Base-by-base conservation (phyloP, 2,888 invertebrate species). In the Diaphora mendica region DNA sequence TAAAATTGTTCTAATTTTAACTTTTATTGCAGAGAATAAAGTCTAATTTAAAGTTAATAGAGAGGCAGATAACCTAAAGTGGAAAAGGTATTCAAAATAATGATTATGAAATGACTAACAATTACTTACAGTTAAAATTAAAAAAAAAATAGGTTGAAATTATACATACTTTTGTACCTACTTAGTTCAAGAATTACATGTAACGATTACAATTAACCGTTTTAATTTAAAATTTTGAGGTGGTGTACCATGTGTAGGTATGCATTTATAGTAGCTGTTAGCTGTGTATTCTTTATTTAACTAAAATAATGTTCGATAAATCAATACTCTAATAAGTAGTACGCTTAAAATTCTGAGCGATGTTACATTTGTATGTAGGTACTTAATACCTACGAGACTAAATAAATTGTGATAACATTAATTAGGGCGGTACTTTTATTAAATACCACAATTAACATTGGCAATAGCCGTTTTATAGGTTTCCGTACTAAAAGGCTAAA, bases 1-100 rank as follows among this genome's bases (percentile, higher is more conserved):
- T 74, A 66, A 48, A 35, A 20, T 13, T 26, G 26, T 51, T 33
- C 51, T 33, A 71, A 55, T 71, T 68, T 72, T 30, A 23, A 70
- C 75, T 71, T 35, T 79, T 68, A 15, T 1, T 13, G 2, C 5
- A 0, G 8, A n/a, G 1, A 1, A 35, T 70, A 69, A 9, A 48
- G 33, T 75, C 42, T 42, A 67, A 9, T 20, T 30, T 51, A 26
- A 26, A 1, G 76, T 75, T 83, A 55, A 55, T 26, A 48, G 64
- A 8, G 1, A 13, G 1, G 23, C 2, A 3, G 48, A 20, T 26
- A 17, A 51, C 67, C 62, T 3, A 65, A 51, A 64, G n/a, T 66
- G 65, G 64, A 71, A 44, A 73, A 75, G 71, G 67, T 62, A 70
- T 55, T 42, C 72, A 79, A 75, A 80, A 70, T 64, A 72, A 20